Evolutionary conservation across 2,797 vertebrate species (phyloP).

Genomic region (Apogon hyalosoma): DNA sequence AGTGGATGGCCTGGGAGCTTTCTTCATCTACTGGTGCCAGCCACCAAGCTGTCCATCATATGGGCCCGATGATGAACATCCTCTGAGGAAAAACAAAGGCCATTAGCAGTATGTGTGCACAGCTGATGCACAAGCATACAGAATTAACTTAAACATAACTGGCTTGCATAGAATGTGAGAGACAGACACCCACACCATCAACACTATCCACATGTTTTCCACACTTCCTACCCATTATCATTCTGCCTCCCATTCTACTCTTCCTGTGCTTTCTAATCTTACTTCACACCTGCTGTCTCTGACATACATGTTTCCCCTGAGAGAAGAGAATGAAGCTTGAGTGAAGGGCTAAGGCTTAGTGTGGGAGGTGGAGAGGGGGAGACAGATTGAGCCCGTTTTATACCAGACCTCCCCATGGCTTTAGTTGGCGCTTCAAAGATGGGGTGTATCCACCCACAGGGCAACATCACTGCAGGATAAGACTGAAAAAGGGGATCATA

Average conservation of each 20-base stretch:
- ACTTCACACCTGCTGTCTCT: slow-evolving; percentile 83
- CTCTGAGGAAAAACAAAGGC: slow-evolving; percentile 73
- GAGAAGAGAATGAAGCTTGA: slow-evolving; percentile 74
- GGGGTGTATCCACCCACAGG: slow-evolving; percentile 68
- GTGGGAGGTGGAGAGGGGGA: slow-evolving; percentile 72
- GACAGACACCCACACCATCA: slow-evolving; percentile 36
- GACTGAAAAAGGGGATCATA: slow-evolving; percentile 36
- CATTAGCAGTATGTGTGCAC: slow-evolving; percentile 71
- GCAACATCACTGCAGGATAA: slow-evolving; percentile 47
- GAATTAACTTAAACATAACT: slow-evolving; percentile 67
- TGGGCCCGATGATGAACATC: slow-evolving; percentile 54
- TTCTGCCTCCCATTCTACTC: slow-evolving; percentile 51
- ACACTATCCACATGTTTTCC: slow-evolving; percentile 57
- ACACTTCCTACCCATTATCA: slow-evolving; percentile 62
- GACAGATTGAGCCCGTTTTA: slow-evolving; percentile 73
- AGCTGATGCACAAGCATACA: slow-evolving; percentile 67
- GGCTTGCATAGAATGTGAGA: slow-evolving; percentile 65
- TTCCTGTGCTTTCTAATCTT: slow-evolving; percentile 79
- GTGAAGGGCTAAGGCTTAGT: slow-evolving; percentile 71
- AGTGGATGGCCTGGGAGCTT: slow-evolving; percentile 71
- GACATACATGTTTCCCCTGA: slow-evolving; percentile 80
- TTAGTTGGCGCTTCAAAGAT: slow-evolving; percentile 63
- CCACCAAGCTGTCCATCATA: slow-evolving; percentile 77
- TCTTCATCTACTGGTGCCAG: slow-evolving; percentile 72
- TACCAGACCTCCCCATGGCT: slow-evolving; percentile 69